Evolutionary conservation across 2,113 vertebrate genomes (phyloP).

Genomic region (Ophiodon elongatus): DNA sequence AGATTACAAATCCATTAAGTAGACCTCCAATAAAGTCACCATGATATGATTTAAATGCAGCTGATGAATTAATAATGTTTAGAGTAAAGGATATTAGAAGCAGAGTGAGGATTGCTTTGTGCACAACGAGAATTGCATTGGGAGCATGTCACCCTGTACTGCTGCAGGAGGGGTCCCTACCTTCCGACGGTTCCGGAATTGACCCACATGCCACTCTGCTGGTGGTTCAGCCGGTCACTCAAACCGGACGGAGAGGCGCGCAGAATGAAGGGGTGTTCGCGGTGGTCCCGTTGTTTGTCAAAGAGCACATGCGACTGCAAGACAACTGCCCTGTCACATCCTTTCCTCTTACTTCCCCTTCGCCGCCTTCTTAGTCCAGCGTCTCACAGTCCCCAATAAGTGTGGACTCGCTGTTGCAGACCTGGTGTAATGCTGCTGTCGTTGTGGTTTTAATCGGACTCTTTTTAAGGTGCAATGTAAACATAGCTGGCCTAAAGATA

Average conservation of each 20-base stretch:
- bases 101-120: conserved; percentile 48
- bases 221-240: conserved; percentile 71
- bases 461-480: conserved; percentile 1
- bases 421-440: neutral
- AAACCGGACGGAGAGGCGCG: conserved; percentile 68
- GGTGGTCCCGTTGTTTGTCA: conserved; percentile 40
- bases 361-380: conserved; percentile 23
- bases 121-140: conserved; percentile 23
- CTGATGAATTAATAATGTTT: neutral
- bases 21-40: conserved; percentile 5
- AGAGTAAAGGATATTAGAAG: neutral
- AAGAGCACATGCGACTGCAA: conserved; percentile 37
- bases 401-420: conserved; percentile 1
- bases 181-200: conserved; percentile 86
- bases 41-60: neutral
- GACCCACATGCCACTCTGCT: conserved; percentile 86
- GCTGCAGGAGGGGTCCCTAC: conserved; percentile 76
- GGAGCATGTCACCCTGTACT: conserved; percentile 71
- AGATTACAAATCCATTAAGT: conserved; percentile 32
- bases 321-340: conserved; percentile 71
- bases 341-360: conserved; percentile 33
- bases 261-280: conserved; percentile 15
- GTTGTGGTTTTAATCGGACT: neutral
- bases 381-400: conserved; percentile 38
- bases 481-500: conserved; percentile 44